Evolutionary conservation across 2,888 invertebrate species (phyloP), one percentile per base, ranked within the genome.

Genomic region (Drosophila parthenogenetica): DNA sequence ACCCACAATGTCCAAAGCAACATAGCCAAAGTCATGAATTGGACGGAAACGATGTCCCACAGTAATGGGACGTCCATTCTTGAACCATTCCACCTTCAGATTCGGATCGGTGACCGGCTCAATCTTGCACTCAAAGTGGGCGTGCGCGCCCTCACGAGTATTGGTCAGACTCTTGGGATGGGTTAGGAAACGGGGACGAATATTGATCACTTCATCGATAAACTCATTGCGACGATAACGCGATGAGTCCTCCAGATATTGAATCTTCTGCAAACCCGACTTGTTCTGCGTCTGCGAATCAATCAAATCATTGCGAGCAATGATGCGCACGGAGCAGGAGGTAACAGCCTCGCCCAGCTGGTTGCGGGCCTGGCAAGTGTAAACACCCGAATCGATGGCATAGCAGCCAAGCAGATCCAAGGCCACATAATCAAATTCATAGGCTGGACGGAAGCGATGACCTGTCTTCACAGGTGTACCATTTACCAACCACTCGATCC

Each of bases 11-110:
- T 99, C 99, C 73, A 99, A 94, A 14, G 99, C 98, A 19, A 99
- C 99, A 91, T 98, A 99, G 42, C 99, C 99, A 92, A 99, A 99
- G 92, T 99, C 99, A 91, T 98, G 98, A 91, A 98, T 98, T 65
- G 98, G 98, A 85, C 98, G 95, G 94, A 98, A 99, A 89, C 98
- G 95, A 91, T 98, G 98, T 51, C 98, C 98, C 90, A 98, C 95
- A 16, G 97, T 98, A 57, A 99, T 95, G 25, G 98, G 98, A 82
- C 96, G 95, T 45, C 98, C 98, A 92, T 99, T 97, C 91, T 97
- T 98, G 90, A 95, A 98, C 99, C 99, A 99, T 93, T 98, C 98
- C 3, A 99, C 98, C 92, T 97, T 97, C 82, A 99, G 94, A 89
- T 98, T 98, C 0, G 99, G 95, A 93, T 99, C 99, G 5, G 98